Evolutionary conservation across 2,113 vertebrate species (phyloP).

Genomic region (Anser brachyrhynchus): DNA sequence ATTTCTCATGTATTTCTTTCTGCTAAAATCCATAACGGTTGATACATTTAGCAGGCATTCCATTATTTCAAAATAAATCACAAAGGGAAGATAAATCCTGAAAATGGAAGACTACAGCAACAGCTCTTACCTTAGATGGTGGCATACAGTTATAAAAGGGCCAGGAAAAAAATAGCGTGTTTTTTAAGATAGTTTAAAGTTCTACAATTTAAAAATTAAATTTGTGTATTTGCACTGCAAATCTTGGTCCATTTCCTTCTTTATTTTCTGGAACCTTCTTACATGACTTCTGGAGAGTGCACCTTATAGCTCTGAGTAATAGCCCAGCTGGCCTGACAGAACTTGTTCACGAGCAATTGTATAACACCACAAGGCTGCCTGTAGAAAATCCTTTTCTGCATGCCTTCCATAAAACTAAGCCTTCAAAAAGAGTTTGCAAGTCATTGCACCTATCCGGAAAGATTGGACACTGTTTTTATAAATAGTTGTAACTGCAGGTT

Average conservation of each 20-base stretch:
- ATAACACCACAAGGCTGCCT: neutral
- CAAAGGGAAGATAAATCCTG: neutral
- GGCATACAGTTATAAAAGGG: neutral
- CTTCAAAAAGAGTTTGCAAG: neutral
- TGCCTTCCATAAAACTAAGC: neutral
- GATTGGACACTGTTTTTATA: neutral
- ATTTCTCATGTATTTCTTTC: neutral
- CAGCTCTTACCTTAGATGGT: neutral
- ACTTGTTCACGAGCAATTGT: neutral
- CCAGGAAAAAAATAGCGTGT: accelerated
- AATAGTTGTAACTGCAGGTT: neutral
- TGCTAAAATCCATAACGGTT: neutral
- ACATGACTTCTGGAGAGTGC: accelerated
- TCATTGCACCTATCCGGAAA: neutral
- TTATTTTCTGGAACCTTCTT: neutral
- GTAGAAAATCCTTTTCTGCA: neutral
- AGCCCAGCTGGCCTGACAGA: neutral
- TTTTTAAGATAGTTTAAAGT: neutral
- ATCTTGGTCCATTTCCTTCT: neutral
- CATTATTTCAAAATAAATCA: neutral
- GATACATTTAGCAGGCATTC: neutral
- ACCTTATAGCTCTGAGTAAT: neutral
- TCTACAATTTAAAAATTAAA: neutral
- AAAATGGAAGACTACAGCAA: neutral
- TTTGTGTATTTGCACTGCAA: neutral